Percentiles rank a stretch among this genome's conserved stretches.
Evolutionary conservation across 2,888 invertebrate species (phyloP).

Genomic region (Sympetrum striolatum): DNA sequence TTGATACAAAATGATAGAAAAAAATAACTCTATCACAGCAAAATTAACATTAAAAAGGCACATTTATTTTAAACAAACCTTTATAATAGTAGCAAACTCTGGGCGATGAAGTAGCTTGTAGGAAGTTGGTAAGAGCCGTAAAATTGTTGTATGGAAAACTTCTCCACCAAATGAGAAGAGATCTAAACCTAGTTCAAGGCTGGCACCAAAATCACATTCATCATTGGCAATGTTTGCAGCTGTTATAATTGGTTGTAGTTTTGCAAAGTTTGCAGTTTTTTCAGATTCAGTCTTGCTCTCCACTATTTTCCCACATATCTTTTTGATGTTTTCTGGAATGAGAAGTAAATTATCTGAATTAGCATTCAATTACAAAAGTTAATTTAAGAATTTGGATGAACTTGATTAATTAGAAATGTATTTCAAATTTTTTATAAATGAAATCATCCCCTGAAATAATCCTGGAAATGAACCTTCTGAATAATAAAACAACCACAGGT

Average conservation of each 20-base stretch:
- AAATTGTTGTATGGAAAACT: slow-evolving; percentile 70
- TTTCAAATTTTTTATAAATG: no score
- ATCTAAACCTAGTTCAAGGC: slow-evolving; percentile 86
- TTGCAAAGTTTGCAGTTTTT: slow-evolving; percentile 68
- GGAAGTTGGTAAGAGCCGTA: slow-evolving; percentile 72
- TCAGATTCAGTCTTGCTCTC: slow-evolving; percentile 67
- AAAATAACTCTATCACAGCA: background rate
- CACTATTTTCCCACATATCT: slow-evolving; percentile 71
- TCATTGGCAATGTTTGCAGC: slow-evolving; percentile 89
- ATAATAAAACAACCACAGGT: no score
- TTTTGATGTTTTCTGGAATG: slow-evolving; percentile 70
- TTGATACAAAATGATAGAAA: background rate
- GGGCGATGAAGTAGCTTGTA: slow-evolving; percentile 78
- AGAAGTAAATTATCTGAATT: slow-evolving; percentile 15
- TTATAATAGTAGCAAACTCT: slow-evolving; percentile 75
- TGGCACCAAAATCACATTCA: slow-evolving; percentile 94
- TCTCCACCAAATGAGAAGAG: slow-evolving; percentile 79
- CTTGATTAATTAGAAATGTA: no score
- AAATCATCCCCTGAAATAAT: no score
- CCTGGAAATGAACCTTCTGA: no score
- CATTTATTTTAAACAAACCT: slow-evolving; percentile 57
- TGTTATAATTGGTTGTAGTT: slow-evolving; percentile 81
- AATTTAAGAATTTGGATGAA: no score
- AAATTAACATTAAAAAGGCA: no score
- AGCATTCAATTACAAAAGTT: no score